Conservation (phyloP, 2,888 invertebrate genomes). For the Rambutsinella grinnellia region DNA sequence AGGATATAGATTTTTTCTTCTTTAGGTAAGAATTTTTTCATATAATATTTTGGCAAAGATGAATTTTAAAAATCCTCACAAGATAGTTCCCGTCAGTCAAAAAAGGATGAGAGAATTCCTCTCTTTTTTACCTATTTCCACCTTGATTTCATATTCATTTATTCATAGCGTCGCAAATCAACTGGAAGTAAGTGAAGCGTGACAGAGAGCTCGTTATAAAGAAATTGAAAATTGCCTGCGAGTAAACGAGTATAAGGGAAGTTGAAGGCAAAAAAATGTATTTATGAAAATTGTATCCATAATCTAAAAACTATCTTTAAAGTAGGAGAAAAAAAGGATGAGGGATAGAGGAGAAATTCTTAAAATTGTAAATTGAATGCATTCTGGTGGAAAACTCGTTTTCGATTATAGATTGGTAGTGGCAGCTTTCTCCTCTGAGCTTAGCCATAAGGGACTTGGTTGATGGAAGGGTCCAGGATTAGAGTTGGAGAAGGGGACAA, state of each 20-base stretch:
- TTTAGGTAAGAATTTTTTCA: no score
- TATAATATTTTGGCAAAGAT: background rate
- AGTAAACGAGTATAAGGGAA: background rate
- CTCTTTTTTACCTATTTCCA: background rate
- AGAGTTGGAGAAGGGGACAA: background rate
- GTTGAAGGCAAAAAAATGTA: background rate
- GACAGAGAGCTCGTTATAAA: conserved; percentile 4
- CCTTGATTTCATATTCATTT: conserved; percentile 14
- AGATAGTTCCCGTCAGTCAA: background rate
- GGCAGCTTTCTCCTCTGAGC: background rate
- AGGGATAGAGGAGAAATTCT: no score
- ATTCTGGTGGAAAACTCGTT: background rate
- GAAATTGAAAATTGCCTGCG: background rate
- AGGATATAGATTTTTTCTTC: no score
- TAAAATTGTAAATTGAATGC: background rate
- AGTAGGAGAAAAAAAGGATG: no score
- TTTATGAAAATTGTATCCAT: background rate
- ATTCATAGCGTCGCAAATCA: conserved; percentile 22
- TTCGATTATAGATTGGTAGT: background rate
- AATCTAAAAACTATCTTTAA: no score
- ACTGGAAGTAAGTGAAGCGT: conserved; percentile 12
- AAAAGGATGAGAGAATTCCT: background rate
- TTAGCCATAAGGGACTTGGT: background rate
- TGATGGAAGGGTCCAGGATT: background rate
- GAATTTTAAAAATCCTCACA: background rate